A percentile compares a stretch with the other conserved stretches of the same genome.
phyloP scores from a whole-genome alignment of 2,888 invertebrate genomes.

The Gnatocerus cornutus region DNA sequence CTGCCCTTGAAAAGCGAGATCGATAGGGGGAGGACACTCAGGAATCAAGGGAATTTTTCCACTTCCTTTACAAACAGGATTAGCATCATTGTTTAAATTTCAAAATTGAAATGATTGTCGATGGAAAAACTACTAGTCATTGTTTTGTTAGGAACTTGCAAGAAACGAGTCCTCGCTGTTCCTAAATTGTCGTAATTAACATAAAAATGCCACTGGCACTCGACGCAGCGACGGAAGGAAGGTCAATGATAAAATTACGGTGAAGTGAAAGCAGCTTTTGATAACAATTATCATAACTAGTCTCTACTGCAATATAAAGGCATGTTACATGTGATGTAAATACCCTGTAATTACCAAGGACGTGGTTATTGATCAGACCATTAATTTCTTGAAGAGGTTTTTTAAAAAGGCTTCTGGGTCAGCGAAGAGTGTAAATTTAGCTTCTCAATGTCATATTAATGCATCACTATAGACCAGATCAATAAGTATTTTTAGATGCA shows the following conservation, averaged over 20 bases:
- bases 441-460: background rate
- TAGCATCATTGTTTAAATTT: no score
- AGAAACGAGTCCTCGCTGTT: no score
- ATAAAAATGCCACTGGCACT: constrained; percentile 32
- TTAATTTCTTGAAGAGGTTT: no score
- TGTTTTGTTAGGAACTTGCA: no score
- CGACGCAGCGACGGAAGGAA: background rate
- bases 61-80: no score
- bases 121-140: no score
- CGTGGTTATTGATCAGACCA: no score
- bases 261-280: constrained; percentile 39
- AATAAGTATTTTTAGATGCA: background rate
- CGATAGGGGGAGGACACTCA: constrained; percentile 1
- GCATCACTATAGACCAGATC: background rate
- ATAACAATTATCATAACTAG: constrained; percentile 22
- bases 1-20: constrained; percentile 32
- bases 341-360: no score
- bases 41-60: background rate
- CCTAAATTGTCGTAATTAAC: constrained; percentile 6
- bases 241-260: constrained; percentile 16
- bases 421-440: background rate
- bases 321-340: background rate
- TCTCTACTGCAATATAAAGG: background rate
- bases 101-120: no score
- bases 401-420: no score